Base-by-base conservation (phyloP, 2,113 vertebrate species). In the Notarius quadriscutis region DNA sequence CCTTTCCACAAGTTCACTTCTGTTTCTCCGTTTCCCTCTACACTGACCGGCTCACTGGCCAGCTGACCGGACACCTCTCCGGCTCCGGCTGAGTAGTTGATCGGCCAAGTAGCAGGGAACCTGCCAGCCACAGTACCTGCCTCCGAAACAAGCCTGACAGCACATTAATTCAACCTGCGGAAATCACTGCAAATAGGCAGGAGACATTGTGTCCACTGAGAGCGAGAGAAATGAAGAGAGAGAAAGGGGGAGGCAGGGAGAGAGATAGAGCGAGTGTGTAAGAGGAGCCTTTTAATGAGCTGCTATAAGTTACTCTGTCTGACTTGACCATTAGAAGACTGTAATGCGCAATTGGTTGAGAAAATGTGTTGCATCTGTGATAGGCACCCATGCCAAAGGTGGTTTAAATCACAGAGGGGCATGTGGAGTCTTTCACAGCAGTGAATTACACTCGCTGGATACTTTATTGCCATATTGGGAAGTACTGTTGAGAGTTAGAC, bases 161-260 rank as follows among this genome's bases (percentile, higher is more conserved):
- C 93, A 93, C 92, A 93, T 95, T 95, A 95, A 95, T 95, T 95
- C 92, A 94, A 91, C 93, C 90, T 90, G 92, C 92, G 90, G 92
- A 94, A 94, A 93, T 90, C 90, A 85, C 74, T 91, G 92, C 91
- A 94, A 89, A 89, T 93, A 94, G 92, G 91, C 92, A 90, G 75
- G 83, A 87, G 91, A 93, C 92, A 89, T 88, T 87, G 89, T 90
- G 93, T 92, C 93, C 90, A 87, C 84, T 41, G 85, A 90, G 77
- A 74, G 88, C 86, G 69, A 65, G 85, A 63, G 82, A 91, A 91
- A 88, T 81, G 89, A 86, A 91, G 67, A 86, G 88, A 89, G 81
- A 87, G 85, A 88, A 74, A 87, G 87, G 88, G 81, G 67, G 89
- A 86, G 81, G 67, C 71, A 84, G 86, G 72, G 58, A 58, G 71